Percentiles rank a stretch among this genome's conserved stretches.
Evolutionary conservation across 2,797 vertebrate species (phyloP).

Genomic region (Notoglanidium macrostoma): DNA sequence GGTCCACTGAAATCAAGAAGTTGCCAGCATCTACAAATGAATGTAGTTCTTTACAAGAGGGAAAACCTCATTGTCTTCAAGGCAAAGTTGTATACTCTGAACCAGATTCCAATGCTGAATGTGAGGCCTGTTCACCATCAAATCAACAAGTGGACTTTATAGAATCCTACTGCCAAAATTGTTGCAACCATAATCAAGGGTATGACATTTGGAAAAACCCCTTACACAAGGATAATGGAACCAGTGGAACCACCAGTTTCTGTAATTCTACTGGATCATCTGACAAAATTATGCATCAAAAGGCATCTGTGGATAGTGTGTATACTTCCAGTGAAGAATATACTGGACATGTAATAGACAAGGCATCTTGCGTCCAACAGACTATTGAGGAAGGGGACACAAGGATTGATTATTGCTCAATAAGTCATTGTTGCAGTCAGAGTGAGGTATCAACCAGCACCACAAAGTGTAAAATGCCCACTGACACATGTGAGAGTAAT

Average conservation of each 20-base stretch:
- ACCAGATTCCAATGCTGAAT: conserved; percentile 73
- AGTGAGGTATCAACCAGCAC: conserved; percentile 68
- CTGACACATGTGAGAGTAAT: conserved; percentile 45
- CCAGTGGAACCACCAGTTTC: conserved; percentile 64
- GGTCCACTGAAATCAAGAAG: conserved; percentile 85
- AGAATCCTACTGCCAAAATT: conserved; percentile 73
- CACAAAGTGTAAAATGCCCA: conserved; percentile 57
- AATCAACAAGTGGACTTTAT: conserved; percentile 68
- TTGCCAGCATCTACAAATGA: conserved; percentile 64
- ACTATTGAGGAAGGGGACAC: conserved; percentile 69
- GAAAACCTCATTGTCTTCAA: conserved; percentile 57
- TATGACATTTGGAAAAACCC: conserved; percentile 88
- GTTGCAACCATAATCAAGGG: conserved; percentile 71
- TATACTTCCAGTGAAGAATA: conserved; percentile 77
- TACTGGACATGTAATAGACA: conserved; percentile 72
- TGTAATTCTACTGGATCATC: conserved; percentile 80
- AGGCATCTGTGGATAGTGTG: conserved; percentile 70
- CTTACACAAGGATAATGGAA: conserved; percentile 62
- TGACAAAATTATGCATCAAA: conserved; percentile 70
- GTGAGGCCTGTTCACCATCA: conserved; percentile 72
- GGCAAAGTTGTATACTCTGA: conserved; percentile 73
- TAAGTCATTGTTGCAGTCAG: conserved; percentile 74
- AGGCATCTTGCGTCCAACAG: conserved; percentile 74
- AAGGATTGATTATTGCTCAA: conserved; percentile 69
- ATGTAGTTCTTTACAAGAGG: conserved; percentile 63